These are phyloP conservation scores for Narcine bancroftii DNA, from an alignment of 2,113 vertebrate species.

Conservation along the genomic window DNA sequence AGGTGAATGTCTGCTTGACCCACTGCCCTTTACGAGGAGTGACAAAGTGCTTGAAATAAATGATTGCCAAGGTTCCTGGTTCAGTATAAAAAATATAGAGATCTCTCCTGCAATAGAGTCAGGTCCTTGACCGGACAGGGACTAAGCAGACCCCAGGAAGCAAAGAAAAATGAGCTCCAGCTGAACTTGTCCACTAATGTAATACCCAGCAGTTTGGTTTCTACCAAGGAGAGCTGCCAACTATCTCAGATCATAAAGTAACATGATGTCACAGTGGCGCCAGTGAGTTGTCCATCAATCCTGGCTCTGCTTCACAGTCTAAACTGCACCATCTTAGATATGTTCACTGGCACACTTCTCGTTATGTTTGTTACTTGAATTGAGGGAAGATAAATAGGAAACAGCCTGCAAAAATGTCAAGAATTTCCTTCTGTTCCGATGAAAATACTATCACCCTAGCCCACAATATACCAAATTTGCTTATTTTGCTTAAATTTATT, in stretches of 20 bases:
- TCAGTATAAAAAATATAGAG: background rate
- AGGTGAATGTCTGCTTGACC: background rate
- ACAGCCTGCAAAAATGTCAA: background rate
- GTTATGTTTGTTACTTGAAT: background rate
- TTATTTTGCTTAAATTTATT: background rate
- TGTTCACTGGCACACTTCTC: background rate
- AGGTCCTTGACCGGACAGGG: background rate
- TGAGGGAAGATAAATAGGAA: background rate
- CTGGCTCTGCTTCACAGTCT: background rate
- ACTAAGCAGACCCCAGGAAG: background rate
- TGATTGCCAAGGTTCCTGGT: background rate
- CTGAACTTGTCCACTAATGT: background rate
- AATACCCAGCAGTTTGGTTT: background rate
- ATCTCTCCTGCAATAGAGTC: background rate
- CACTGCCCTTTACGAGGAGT: background rate
- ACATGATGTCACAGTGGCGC: background rate
- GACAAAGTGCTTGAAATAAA: background rate
- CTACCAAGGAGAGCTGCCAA: background rate
- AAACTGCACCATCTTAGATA: background rate
- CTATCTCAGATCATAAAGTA: constrained; percentile 15
- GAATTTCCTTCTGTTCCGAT: background rate
- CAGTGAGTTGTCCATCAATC: background rate
- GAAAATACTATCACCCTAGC: background rate
- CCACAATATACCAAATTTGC: background rate
- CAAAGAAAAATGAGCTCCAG: background rate